phyloP scores from a whole-genome alignment of 1,140 invertebrate genomes.

The Telenomus remus region DNA sequence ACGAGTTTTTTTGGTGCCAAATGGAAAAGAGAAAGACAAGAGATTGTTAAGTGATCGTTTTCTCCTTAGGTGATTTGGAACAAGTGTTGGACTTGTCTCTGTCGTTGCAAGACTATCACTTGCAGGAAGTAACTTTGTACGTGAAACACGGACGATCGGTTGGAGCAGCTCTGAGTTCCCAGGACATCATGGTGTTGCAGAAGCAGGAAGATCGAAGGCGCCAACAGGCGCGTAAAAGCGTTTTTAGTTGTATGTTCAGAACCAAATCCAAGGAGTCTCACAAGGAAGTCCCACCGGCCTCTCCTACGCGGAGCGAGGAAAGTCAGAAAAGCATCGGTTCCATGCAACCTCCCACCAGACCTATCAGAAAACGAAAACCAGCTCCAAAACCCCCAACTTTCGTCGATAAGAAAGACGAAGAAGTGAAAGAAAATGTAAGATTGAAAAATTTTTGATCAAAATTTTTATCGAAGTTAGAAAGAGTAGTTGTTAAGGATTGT shows the following conservation, averaged over 20 bases:
- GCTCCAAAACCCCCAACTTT: constrained; percentile 77
- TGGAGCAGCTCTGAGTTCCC: constrained; percentile 77
- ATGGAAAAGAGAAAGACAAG: not conserved
- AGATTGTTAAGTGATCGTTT: constrained; percentile 15
- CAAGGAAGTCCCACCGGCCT: constrained; percentile 75
- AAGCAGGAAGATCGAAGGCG: constrained; percentile 77
- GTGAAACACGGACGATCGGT: constrained; percentile 74
- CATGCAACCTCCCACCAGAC: constrained; percentile 71
- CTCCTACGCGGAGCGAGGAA: constrained; percentile 75
- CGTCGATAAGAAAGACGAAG: constrained; percentile 7
- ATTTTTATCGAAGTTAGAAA: too few species aligned
- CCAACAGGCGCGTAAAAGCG: constrained; percentile 74
- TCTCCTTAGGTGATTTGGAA: constrained; percentile 78
- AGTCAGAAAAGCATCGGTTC: constrained; percentile 69
- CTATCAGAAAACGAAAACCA: constrained; percentile 77
- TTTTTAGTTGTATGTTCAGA: constrained; percentile 78
- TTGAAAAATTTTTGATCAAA: not conserved
- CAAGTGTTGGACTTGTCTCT: constrained; percentile 77
- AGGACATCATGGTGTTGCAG: constrained; percentile 80
- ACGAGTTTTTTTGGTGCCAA: too few species aligned
- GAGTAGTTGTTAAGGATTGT: too few species aligned
- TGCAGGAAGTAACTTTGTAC: constrained; percentile 81
- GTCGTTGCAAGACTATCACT: constrained; percentile 80
- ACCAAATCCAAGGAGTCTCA: constrained; percentile 73
- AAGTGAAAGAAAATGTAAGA: constrained; percentile 18